These are phyloP conservation scores for Peromyscus nudipes DNA, from an alignment of 2,797 vertebrate species.

Conservation along the genomic window DNA sequence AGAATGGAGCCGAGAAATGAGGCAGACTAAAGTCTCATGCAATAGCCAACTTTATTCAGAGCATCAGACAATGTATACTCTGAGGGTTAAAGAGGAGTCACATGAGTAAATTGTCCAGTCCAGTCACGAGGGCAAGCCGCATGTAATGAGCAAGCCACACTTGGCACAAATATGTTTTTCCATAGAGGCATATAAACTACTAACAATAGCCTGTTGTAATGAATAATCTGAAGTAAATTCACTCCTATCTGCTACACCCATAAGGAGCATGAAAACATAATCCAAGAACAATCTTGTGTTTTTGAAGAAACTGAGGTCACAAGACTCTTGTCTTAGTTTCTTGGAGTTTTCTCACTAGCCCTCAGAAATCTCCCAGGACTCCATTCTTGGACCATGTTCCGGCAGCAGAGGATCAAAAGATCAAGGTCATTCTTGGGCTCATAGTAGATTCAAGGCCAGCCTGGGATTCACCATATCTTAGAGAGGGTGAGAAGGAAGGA, in stretches of 20 bases:
- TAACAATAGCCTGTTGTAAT: background rate
- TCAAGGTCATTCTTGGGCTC: background rate
- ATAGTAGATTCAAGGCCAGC: background rate
- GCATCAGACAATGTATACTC: background rate
- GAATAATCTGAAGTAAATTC: background rate
- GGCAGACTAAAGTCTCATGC: background rate
- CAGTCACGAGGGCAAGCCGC: background rate
- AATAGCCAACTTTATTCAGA: background rate
- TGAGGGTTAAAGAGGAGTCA: background rate
- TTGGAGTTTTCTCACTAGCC: background rate
- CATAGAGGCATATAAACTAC: background rate
- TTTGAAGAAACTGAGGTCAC: background rate
- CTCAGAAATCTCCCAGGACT: background rate
- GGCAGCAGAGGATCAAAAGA: background rate
- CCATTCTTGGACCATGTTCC: background rate
- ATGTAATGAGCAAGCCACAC: background rate
- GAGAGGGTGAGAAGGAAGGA: background rate
- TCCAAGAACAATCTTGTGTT: background rate
- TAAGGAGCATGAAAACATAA: background rate
- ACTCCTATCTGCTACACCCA: background rate
- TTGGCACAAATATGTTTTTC: background rate
- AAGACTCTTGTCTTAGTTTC: background rate
- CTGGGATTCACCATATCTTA: background rate
- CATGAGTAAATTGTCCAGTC: background rate
- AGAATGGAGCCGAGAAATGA: background rate